phyloP scores from a whole-genome alignment of 1,140 invertebrate genomes.

The Asbolus verrucosus region DNA sequence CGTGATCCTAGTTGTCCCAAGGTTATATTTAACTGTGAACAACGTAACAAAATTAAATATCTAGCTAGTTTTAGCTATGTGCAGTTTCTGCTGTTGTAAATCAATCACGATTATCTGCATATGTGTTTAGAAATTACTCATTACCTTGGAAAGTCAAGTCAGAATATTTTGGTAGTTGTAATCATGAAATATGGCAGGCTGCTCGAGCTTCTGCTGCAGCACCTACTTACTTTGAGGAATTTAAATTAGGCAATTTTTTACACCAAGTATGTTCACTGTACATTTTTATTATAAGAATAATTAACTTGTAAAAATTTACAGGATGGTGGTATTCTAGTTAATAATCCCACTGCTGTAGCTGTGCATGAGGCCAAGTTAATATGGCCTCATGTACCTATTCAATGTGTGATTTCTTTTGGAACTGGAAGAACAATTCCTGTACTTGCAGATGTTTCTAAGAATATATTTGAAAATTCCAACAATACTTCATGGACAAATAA shows the following conservation, averaged over 20 bases:
- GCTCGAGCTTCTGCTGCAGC: constrained; percentile 93
- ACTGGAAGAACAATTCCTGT: constrained; percentile 76
- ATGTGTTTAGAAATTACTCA: constrained; percentile 91
- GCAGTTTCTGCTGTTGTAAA: constrained; percentile 86
- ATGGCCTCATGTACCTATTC: constrained; percentile 84
- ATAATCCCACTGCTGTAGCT: constrained; percentile 92
- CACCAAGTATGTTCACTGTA: constrained; percentile 79
- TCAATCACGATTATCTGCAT: constrained; percentile 81
- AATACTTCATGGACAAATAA: constrained; percentile 82
- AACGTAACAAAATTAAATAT: no score
- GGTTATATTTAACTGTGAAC: no score
- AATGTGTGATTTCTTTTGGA: constrained; percentile 90
- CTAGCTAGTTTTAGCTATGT: constrained; percentile 71
- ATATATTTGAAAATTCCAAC: constrained; percentile 56
- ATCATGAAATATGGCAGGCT: constrained; percentile 88
- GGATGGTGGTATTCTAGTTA: constrained; percentile 89
- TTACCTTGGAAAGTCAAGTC: constrained; percentile 79
- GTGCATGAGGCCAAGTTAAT: constrained; percentile 88
- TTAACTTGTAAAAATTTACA: constrained; percentile 62
- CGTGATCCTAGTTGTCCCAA: constrained; percentile 73
- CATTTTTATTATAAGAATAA: no score
- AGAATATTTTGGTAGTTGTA: constrained; percentile 82
- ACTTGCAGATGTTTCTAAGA: constrained; percentile 58
- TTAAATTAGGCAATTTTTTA: constrained; percentile 77
- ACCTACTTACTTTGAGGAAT: constrained; percentile 93